These are phyloP conservation scores for Archocentrus centrarchus DNA, from an alignment of 2,113 vertebrate genomes.

Conservation along the genomic window DNA sequence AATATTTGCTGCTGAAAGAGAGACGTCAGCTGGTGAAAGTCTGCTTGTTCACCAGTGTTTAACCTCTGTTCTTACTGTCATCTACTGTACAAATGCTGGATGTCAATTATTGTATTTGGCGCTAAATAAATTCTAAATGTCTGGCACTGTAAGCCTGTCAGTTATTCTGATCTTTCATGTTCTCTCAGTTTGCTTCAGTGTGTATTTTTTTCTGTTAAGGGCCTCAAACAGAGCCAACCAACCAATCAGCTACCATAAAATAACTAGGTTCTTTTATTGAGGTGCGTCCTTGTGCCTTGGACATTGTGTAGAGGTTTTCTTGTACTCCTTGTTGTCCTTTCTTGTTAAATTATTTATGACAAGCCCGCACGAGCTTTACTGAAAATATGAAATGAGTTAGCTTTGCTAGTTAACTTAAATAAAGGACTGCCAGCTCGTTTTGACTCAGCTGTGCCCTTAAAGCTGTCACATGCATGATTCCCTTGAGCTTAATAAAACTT, in stretches of 20 bases:
- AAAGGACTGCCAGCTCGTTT: not conserved
- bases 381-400: no score
- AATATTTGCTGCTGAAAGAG: constrained; percentile 60
- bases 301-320: not conserved
- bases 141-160: not conserved
- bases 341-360: not conserved
- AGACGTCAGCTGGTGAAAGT: constrained; percentile 42
- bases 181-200: not conserved
- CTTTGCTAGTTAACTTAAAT: no score
- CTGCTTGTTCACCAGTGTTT: constrained; percentile 11
- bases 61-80: not conserved
- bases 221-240: not conserved
- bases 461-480: not conserved
- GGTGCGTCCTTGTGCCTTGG: fast-evolving
- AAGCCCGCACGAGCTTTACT: no score
- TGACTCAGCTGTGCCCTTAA: not conserved
- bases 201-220: not conserved
- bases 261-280: not conserved
- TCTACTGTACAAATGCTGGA: not conserved
- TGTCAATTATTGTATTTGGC: not conserved
- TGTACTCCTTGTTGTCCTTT: not conserved
- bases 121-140: not conserved
- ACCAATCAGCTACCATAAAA: not conserved
- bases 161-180: not conserved
- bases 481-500: not conserved